A percentile compares a stretch with the other conserved stretches of the same genome.
Evolutionary conservation across 1,140 invertebrate genomes (phyloP).

Genomic region (Hypothenemus hampei): DNA sequence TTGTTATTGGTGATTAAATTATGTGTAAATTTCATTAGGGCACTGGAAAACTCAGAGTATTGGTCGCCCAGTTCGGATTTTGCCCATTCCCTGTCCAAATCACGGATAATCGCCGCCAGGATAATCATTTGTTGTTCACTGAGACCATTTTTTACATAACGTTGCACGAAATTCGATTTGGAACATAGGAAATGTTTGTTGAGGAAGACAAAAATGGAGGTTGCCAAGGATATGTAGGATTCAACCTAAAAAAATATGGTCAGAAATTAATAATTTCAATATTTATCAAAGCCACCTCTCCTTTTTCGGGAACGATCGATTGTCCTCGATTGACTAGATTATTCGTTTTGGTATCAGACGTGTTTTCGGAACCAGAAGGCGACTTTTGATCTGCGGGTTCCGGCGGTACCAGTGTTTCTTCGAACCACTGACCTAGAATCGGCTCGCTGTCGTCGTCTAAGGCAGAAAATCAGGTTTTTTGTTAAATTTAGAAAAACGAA

Average conservation of each 20-base stretch:
- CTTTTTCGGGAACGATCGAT: slow-evolving; percentile 77
- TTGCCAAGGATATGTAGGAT: slow-evolving; percentile 75
- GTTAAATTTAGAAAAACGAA: no score
- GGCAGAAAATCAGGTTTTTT: no score
- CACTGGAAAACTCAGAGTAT: slow-evolving; percentile 72
- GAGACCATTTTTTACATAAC: slow-evolving; percentile 57
- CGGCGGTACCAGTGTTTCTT: slow-evolving; percentile 79
- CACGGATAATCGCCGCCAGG: slow-evolving; percentile 76
- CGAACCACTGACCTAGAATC: slow-evolving; percentile 87
- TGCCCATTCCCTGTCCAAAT: slow-evolving; percentile 79
- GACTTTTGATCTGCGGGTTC: slow-evolving; percentile 60
- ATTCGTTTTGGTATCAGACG: slow-evolving; percentile 42
- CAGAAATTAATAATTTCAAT: background rate
- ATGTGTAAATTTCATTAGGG: slow-evolving; percentile 77
- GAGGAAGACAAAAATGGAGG: slow-evolving; percentile 64
- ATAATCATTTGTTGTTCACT: slow-evolving; percentile 74
- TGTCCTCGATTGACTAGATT: slow-evolving; percentile 33
- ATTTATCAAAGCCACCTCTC: slow-evolving; percentile 59
- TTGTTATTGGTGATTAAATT: slow-evolving; percentile 72
- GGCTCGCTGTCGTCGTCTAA: slow-evolving; percentile 81
- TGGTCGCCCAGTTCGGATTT: slow-evolving; percentile 73
- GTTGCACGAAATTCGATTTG: slow-evolving; percentile 51
- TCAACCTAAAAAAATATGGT: slow-evolving; percentile 47
- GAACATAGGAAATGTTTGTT: slow-evolving; percentile 63
- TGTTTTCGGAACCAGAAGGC: slow-evolving; percentile 48